Conservation (phyloP, 1,140 invertebrate species). For the Stegodyphus dumicola region DNA sequence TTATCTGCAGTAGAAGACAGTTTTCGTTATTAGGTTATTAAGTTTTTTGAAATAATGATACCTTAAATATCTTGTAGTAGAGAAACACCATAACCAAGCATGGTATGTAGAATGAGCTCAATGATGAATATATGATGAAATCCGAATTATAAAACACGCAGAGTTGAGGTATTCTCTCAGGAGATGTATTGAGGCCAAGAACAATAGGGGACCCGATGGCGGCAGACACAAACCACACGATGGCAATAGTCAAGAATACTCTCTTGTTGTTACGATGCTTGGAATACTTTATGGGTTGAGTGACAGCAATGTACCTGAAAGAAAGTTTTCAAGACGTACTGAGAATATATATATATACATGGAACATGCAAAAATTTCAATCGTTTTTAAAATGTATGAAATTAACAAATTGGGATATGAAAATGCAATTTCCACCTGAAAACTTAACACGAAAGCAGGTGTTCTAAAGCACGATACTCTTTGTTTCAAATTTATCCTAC, state of each 20-base stretch:
- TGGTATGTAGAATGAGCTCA: slow-evolving; percentile 99
- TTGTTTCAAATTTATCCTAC: too few species aligned
- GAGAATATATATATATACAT: too few species aligned
- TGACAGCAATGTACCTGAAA: slow-evolving; percentile 97
- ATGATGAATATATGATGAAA: slow-evolving; percentile 97
- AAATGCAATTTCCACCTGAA: too few species aligned
- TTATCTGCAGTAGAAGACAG: not conserved
- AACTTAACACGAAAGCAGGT: too few species aligned
- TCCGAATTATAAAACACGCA: slow-evolving; percentile 98
- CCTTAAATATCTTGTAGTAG: slow-evolving; percentile 98
- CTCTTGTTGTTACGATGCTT: slow-evolving; percentile 97
- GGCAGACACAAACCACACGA: slow-evolving; percentile 96
- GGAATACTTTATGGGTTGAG: slow-evolving; percentile 95
- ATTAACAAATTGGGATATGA: too few species aligned
- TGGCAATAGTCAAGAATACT: slow-evolving; percentile 93
- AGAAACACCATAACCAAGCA: slow-evolving; percentile 99
- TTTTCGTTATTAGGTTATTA: too few species aligned
- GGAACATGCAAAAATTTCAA: too few species aligned
- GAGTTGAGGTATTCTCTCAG: slow-evolving; percentile 63
- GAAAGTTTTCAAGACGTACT: not conserved
- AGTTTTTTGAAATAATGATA: slow-evolving; percentile 63
- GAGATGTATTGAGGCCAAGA: slow-evolving; percentile 88
- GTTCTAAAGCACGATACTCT: too few species aligned
- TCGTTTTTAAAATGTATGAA: too few species aligned
- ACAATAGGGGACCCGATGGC: slow-evolving; percentile 98